Conservation (phyloP, 2,113 vertebrate genomes). For the Sinocyclocheilus anophthalmus region DNA sequence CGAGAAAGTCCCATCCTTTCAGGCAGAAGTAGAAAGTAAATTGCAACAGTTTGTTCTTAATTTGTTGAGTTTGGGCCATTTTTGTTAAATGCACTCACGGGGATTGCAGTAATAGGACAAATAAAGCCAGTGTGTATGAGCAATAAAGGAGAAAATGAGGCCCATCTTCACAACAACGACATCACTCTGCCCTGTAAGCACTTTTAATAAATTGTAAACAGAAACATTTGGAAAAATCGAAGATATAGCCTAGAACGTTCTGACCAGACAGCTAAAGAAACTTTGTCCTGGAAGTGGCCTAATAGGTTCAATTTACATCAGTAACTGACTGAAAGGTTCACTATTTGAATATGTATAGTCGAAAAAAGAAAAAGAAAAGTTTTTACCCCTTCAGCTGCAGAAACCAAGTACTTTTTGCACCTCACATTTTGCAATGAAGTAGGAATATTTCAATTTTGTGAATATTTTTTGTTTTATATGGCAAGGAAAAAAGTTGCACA, state of each 20-base stretch:
- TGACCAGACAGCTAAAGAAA: not conserved
- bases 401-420: not conserved
- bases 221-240: conserved; percentile 4
- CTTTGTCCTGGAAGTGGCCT: not conserved
- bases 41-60: conserved; percentile 31
- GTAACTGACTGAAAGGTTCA: conserved; percentile 2
- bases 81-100: conserved; percentile 47
- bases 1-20: not conserved
- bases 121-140: conserved; percentile 53
- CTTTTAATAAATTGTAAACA: conserved; percentile 23
- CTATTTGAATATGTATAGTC: not conserved
- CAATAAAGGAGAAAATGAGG: conserved; percentile 48
- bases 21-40: conserved; percentile 23
- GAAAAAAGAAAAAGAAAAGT: not conserved
- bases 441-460: not conserved
- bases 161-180: conserved; percentile 36
- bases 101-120: conserved; percentile 53
- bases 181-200: conserved; percentile 37
- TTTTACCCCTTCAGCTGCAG: not conserved
- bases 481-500: not conserved
- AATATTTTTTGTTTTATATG: not conserved
- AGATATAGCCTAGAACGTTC: not conserved
- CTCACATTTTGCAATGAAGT: not conserved
- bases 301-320: not conserved
- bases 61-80: conserved; percentile 41